Evolutionary conservation across 2,113 vertebrate genomes (phyloP).

Genomic region (Pogona vitticeps): DNA sequence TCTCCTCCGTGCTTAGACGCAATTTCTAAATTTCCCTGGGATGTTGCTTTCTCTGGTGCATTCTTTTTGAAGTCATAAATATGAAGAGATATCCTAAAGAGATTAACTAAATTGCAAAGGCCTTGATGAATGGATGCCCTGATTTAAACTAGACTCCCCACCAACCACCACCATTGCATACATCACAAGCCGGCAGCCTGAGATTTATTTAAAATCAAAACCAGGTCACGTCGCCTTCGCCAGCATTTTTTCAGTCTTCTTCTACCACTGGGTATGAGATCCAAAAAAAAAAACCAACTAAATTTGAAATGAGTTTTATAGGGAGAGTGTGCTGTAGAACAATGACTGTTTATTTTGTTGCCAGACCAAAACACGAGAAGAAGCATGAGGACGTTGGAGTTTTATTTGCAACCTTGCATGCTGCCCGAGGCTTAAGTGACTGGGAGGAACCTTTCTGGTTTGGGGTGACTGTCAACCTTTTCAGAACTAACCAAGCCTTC

Average conservation of each 20-base stretch:
- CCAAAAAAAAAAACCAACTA: constrained; percentile 50
- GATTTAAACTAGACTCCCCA: constrained; percentile 51
- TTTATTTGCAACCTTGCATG: no score
- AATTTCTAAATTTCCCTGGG: constrained; percentile 19
- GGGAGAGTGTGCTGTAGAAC: constrained; percentile 1
- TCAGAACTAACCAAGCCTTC: no score
- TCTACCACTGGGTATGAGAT: constrained; percentile 9
- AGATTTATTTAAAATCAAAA: constrained; percentile 66
- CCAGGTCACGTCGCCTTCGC: constrained; percentile 44
- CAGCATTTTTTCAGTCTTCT: constrained; percentile 61
- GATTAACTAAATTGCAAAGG: constrained; percentile 54
- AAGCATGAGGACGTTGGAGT: not conserved
- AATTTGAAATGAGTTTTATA: constrained; percentile 46
- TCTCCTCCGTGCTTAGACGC: not conserved
- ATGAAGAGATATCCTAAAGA: constrained; percentile 52
- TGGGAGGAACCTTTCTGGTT: no score
- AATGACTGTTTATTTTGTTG: constrained; percentile 40
- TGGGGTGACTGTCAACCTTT: no score
- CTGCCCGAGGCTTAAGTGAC: no score
- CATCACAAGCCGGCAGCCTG: constrained; percentile 35
- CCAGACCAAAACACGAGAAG: constrained; percentile 24
- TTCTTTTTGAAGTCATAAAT: constrained; percentile 46
- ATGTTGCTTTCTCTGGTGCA: not conserved
- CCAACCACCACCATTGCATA: not conserved
- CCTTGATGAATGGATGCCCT: constrained; percentile 25